Evolutionary conservation across 2,113 vertebrate species (phyloP).

Genomic region (Plectropomus leopardus): DNA sequence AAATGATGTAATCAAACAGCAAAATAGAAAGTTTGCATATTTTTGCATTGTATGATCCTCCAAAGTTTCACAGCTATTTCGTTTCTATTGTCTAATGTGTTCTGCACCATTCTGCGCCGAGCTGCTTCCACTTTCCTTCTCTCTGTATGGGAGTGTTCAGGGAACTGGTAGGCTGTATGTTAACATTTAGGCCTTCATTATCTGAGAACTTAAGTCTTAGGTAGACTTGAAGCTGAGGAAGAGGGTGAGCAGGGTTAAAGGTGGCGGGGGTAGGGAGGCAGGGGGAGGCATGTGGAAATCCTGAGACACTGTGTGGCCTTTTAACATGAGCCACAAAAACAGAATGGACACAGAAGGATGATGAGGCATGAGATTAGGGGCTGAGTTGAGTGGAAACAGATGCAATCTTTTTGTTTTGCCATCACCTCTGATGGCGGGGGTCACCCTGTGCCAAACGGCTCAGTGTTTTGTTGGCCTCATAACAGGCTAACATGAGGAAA

Average conservation of each 20-base stretch:
- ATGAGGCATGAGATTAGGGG: conserved; percentile 44
- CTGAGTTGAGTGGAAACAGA: conserved; percentile 64
- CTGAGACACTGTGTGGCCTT: conserved; percentile 85
- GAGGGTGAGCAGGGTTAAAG: conserved; percentile 27
- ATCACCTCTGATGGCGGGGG: conserved; percentile 61
- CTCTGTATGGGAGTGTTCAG: conserved; percentile 48
- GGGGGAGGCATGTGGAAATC: conserved; percentile 70
- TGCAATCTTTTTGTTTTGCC: conserved; percentile 72
- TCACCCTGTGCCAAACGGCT: conserved; percentile 65
- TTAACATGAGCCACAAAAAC: conserved; percentile 70
- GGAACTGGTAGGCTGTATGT: conserved; percentile 51
- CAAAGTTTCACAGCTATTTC: conserved; percentile 84
- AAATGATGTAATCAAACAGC: conserved; percentile 84
- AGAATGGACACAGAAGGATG: conserved; percentile 77
- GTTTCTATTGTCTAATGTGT: conserved; percentile 51
- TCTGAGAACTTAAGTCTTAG: conserved; percentile 67
- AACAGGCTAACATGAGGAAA: conserved; percentile 62
- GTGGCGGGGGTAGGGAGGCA: background rate
- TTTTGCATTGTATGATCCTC: conserved; percentile 86
- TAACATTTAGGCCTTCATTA: conserved; percentile 52
- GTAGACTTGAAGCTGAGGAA: conserved; percentile 62
- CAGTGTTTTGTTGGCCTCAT: conserved; percentile 59
- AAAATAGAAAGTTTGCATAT: conserved; percentile 89
- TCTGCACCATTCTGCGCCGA: conserved; percentile 27
- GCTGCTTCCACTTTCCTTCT: conserved; percentile 50